Evolutionary conservation across 2,888 invertebrate genomes (phyloP).

Genomic region (Unio delphinus): DNA sequence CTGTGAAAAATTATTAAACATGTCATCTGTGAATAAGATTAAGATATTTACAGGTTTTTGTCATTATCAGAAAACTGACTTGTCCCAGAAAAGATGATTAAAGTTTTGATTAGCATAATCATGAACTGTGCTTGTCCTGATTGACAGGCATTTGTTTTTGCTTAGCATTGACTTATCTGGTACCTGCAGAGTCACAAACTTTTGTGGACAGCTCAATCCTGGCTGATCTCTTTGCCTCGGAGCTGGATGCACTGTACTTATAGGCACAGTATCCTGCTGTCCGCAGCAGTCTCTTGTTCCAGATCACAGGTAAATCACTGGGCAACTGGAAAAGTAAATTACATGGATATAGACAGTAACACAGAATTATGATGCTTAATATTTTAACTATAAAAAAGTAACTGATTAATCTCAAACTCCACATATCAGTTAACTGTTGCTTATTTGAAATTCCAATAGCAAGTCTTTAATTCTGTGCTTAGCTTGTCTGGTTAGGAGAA

Average conservation of each 20-base stretch:
- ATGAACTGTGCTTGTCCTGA: neutral
- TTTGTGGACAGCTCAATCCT: constrained; percentile 86
- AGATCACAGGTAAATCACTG: constrained; percentile 79
- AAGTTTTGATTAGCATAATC: neutral
- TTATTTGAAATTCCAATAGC: too few species aligned
- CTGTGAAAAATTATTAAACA: too few species aligned
- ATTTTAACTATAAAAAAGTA: too few species aligned
- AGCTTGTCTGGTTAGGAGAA: too few species aligned
- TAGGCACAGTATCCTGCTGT: constrained; percentile 84
- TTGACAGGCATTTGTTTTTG: too few species aligned
- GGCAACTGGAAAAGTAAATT: constrained; percentile 74
- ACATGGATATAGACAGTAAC: neutral
- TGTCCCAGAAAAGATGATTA: neutral
- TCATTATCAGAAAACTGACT: too few species aligned
- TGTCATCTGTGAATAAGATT: too few species aligned
- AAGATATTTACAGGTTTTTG: too few species aligned
- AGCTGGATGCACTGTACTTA: constrained; percentile 69
- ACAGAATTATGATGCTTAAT: too few species aligned
- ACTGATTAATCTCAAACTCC: too few species aligned
- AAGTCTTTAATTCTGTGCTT: too few species aligned
- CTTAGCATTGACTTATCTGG: neutral
- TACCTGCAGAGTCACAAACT: constrained; percentile 75
- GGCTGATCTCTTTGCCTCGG: constrained; percentile 69
- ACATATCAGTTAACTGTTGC: too few species aligned
- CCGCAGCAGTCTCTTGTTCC: constrained; percentile 86